phyloP scores from a whole-genome alignment of 1,140 invertebrate genomes.

The Samia ricini region DNA sequence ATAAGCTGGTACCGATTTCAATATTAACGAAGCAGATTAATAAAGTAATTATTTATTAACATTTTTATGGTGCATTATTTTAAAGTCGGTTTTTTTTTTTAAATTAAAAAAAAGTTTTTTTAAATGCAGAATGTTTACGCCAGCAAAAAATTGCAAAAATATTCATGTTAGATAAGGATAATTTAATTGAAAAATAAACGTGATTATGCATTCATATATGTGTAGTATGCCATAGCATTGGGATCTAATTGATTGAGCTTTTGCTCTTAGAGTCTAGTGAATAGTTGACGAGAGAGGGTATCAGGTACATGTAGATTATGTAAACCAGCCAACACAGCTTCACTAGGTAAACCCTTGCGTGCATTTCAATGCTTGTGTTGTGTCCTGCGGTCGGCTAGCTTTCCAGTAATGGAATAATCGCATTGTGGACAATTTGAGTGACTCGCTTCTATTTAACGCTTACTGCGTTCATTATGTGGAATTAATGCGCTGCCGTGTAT shows the following conservation, averaged over 20 bases:
- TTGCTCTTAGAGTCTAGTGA: slow-evolving; percentile 1
- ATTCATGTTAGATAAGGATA: not conserved
- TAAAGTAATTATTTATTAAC: no score
- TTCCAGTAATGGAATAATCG: slow-evolving; percentile 66
- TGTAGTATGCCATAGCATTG: not conserved
- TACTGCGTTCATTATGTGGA: slow-evolving; percentile 63
- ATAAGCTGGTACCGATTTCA: no score
- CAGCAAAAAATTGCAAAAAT: no score
- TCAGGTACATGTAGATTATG: slow-evolving; percentile 12
- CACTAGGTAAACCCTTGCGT: not conserved
- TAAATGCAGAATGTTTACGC: no score
- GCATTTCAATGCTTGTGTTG: slow-evolving; percentile 24
- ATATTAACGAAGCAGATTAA: no score
- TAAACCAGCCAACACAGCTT: not conserved
- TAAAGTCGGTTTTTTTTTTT: no score
- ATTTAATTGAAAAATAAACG: not conserved
- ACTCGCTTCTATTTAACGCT: slow-evolving; percentile 66
- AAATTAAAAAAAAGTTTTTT: no score
- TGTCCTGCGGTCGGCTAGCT: slow-evolving; percentile 35
- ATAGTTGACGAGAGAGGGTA: slow-evolving; percentile 18
- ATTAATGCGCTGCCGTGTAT: slow-evolving; percentile 71
- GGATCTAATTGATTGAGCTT: not conserved
- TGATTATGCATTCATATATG: not conserved
- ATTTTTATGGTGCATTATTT: no score
- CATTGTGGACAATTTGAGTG: slow-evolving; percentile 68